Percentiles rank a stretch among this genome's conserved stretches.
These are phyloP conservation scores for Neuroterus valhalla DNA, from an alignment of 1,140 invertebrate species.

Conservation along the genomic window DNA sequence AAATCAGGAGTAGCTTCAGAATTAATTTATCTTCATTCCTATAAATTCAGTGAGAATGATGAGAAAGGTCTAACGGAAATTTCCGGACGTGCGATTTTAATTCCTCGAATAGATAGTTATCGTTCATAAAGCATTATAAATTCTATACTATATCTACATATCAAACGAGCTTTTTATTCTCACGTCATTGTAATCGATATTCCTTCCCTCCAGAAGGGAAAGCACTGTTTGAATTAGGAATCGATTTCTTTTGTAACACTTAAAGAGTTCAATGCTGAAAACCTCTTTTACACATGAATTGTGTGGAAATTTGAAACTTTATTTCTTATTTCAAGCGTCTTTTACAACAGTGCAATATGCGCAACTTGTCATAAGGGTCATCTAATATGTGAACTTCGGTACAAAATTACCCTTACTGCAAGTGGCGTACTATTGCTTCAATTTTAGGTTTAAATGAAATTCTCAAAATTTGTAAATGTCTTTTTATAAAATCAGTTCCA, in stretches of 20 bases:
- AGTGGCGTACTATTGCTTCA: no score
- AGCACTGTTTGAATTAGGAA: background rate
- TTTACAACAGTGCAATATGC: no score
- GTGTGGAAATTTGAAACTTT: no score
- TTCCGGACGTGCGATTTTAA: background rate
- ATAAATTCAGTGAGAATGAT: no score
- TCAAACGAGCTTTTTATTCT: background rate
- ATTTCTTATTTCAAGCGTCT: no score
- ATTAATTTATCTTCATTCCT: background rate
- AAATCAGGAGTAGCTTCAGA: no score
- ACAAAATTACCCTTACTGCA: no score
- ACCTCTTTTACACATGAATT: no score
- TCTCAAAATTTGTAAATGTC: background rate
- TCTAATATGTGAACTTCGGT: no score
- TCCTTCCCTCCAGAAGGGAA: background rate
- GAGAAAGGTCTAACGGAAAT: no score
- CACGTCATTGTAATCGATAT: constrained; percentile 2
- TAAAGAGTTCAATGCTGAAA: background rate
- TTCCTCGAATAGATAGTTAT: background rate
- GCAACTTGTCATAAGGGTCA: no score
- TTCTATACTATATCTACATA: background rate
- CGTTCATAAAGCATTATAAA: background rate
- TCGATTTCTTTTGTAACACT: background rate
- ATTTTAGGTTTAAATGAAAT: background rate
- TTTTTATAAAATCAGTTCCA: constrained; percentile 53